A percentile compares a stretch with the other conserved stretches of the same genome.
These are phyloP conservation scores for Ostrea denselamellosa DNA, from an alignment of 1,140 invertebrate genomes.

Conservation along the genomic window DNA sequence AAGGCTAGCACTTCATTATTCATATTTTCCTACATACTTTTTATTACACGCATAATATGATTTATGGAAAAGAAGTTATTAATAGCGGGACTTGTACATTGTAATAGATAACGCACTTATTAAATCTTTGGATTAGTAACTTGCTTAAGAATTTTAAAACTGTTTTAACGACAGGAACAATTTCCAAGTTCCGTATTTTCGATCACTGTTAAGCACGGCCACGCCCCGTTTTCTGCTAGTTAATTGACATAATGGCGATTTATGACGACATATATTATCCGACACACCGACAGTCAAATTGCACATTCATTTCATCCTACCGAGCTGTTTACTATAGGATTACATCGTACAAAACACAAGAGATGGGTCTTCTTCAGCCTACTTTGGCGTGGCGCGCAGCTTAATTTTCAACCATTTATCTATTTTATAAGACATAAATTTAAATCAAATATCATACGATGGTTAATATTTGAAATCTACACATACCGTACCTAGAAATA, in stretches of 20 bases:
- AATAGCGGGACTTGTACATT: neutral
- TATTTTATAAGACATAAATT: constrained; percentile 37
- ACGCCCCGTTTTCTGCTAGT: neutral
- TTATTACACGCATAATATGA: constrained; percentile 34
- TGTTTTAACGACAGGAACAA: constrained; percentile 1
- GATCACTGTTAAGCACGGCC: neutral
- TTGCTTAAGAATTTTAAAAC: constrained; percentile 8
- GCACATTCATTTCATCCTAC: constrained; percentile 25
- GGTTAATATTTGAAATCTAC: constrained; percentile 18
- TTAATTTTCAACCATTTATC: constrained; percentile 33
- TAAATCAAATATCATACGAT: constrained; percentile 39
- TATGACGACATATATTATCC: constrained; percentile 19
- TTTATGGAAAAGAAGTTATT: constrained; percentile 10
- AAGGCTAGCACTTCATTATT: constrained; percentile 15
- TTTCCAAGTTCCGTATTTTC: constrained; percentile 11
- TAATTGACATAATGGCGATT: constrained; percentile 36
- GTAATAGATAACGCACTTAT: neutral
- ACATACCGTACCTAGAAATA: neutral
- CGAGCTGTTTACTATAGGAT: neutral
- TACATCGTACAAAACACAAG: constrained; percentile 17
- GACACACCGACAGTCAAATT: constrained; percentile 13
- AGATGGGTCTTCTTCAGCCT: neutral
- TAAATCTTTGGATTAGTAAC: constrained; percentile 6
- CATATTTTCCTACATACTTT: neutral
- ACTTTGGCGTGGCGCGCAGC: neutral